Percentiles rank a stretch among this genome's conserved stretches.
Evolutionary conservation across 2,797 vertebrate genomes (phyloP).

Genomic region (Syncerus caffer): DNA sequence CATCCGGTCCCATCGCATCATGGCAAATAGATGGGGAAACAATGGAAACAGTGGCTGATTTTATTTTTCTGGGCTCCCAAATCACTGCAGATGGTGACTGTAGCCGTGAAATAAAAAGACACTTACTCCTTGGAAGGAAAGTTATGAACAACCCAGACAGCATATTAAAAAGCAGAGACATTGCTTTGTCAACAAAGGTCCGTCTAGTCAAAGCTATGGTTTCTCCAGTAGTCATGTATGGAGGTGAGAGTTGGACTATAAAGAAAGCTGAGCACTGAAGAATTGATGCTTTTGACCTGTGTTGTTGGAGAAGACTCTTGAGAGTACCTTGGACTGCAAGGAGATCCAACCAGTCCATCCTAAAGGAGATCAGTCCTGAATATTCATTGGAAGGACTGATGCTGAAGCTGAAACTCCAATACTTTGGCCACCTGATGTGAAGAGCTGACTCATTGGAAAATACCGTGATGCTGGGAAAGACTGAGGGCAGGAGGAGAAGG

Average conservation of each 20-base stretch:
- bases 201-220: not conserved
- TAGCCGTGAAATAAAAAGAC: not conserved
- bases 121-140: not conserved
- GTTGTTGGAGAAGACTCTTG: not conserved
- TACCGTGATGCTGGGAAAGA: not conserved
- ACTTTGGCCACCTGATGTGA: not conserved
- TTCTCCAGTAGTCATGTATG: not conserved
- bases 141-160: not conserved
- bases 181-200: not conserved
- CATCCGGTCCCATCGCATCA: not conserved
- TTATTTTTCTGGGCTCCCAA: accelerated
- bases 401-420: not conserved
- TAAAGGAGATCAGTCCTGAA: not conserved
- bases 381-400: not conserved
- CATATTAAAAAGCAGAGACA: not conserved
- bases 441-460: not conserved
- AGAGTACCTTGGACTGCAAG: not conserved
- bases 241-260: not conserved
- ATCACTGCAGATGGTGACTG: not conserved
- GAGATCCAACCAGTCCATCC: not conserved
- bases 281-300: not conserved
- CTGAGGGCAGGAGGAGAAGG: not conserved
- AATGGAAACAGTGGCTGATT: not conserved
- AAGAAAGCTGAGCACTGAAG: accelerated
- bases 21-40: not conserved